Conservation (phyloP, 1,140 invertebrate species). For the Heterodera schachtii region DNA sequence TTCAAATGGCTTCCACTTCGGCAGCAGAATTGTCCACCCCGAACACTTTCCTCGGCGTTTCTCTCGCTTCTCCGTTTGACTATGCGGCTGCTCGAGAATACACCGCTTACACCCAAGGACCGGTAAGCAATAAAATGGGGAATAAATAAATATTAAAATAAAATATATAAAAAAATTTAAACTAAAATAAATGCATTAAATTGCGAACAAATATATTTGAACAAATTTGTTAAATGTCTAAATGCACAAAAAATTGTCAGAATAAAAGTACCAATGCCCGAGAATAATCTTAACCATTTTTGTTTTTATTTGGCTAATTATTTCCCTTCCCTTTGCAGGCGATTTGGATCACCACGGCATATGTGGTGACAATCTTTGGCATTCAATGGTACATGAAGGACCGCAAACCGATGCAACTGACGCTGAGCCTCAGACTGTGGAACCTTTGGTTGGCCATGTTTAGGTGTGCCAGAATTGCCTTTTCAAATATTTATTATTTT, state of each 20-base stretch:
- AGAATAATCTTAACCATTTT: no score
- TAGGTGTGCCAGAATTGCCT: not conserved
- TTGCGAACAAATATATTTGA: not conserved
- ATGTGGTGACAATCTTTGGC: constrained; percentile 24
- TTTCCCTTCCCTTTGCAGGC: not conserved
- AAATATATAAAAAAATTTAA: not conserved
- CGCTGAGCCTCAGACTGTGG: constrained; percentile 83
- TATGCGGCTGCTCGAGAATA: constrained; percentile 42
- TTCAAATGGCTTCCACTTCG: constrained; percentile 1
- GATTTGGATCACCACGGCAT: constrained; percentile 14
- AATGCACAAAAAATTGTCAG: no score
- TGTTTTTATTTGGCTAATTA: no score
- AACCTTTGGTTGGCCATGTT: constrained; percentile 83
- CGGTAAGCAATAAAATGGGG: constrained; percentile 20
- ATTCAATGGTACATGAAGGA: constrained; percentile 36
- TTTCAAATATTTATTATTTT: no score
- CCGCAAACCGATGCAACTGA: constrained; percentile 75
- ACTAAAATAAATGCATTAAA: not conserved
- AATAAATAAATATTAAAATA: no score
- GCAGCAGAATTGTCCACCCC: constrained; percentile 3
- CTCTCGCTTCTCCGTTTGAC: constrained; percentile 41
- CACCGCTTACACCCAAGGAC: constrained; percentile 32
- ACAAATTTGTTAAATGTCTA: no score
- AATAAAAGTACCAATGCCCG: no score
- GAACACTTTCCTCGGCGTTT: constrained; percentile 28